Evolutionary conservation across 1,140 invertebrate genomes (phyloP).

Genomic region (Cylas formicarius): DNA sequence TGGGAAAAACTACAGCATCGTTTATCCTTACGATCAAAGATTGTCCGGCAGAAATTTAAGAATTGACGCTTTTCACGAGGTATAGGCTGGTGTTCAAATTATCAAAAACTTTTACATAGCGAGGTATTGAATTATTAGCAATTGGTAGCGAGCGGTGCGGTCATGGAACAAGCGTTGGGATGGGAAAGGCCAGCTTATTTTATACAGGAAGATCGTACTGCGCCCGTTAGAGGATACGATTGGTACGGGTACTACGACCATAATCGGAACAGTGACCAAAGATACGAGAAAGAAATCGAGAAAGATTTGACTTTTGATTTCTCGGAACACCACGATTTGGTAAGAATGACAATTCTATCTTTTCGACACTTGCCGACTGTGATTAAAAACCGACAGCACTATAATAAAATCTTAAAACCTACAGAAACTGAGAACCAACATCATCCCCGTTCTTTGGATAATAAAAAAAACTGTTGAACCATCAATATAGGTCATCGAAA

Average conservation of each 20-base stretch:
- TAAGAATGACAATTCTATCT: constrained; percentile 43
- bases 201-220: constrained; percentile 45
- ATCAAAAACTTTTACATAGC: background rate
- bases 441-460: too few relatives aligned
- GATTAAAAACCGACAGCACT: too few relatives aligned
- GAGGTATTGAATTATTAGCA: constrained; percentile 41
- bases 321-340: constrained; percentile 67
- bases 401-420: too few relatives aligned
- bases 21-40: constrained; percentile 79
- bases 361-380: too few relatives aligned
- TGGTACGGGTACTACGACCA: constrained; percentile 75
- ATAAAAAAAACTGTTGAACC: too few relatives aligned
- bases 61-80: constrained; percentile 61
- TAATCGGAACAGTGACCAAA: constrained; percentile 52
- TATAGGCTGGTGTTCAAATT: constrained; percentile 29
- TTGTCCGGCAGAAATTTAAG: constrained; percentile 70
- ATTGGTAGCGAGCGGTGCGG: constrained; percentile 62
- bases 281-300: constrained; percentile 61
- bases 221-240: constrained; percentile 61
- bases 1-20: constrained; percentile 76
- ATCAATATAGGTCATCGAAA: too few relatives aligned
- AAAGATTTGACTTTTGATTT: constrained; percentile 75
- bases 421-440: too few relatives aligned
- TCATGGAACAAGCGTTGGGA: constrained; percentile 79
- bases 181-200: constrained; percentile 79